Conservation (phyloP, 2,797 vertebrate genomes). For the Danio albolineatus region DNA sequence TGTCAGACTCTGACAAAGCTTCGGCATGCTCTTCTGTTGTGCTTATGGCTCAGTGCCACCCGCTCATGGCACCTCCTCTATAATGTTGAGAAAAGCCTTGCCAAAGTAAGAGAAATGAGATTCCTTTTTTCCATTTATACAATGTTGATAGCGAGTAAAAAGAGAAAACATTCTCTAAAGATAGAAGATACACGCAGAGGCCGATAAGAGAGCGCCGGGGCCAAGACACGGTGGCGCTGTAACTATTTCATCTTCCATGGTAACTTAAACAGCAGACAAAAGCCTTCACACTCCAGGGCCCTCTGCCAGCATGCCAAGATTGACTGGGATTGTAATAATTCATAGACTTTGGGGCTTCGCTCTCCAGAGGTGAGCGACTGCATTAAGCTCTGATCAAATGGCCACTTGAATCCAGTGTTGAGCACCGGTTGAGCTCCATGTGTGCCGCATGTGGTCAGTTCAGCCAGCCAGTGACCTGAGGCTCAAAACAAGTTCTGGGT, state of each 20-base stretch:
- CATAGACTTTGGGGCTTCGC: conserved; percentile 85
- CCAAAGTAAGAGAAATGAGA: conserved; percentile 82
- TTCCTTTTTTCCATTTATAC: conserved; percentile 83
- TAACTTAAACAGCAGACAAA: conserved; percentile 87
- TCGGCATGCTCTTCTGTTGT: conserved; percentile 40
- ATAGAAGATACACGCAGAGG: conserved; percentile 80
- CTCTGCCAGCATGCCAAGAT: conserved; percentile 79
- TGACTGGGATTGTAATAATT: conserved; percentile 88
- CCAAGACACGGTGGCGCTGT: conserved; percentile 72
- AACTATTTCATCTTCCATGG: conserved; percentile 88
- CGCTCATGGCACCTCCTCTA: conserved; percentile 55
- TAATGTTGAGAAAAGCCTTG: conserved; percentile 72
- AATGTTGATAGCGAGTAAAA: conserved; percentile 80
- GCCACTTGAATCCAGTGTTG: conserved; percentile 61
- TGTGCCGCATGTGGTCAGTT: conserved; percentile 61
- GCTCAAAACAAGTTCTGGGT: conserved; percentile 41
- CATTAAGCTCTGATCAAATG: conserved; percentile 79
- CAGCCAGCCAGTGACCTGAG: conserved; percentile 52
- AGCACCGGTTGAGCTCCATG: conserved; percentile 59
- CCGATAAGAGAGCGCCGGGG: conserved; percentile 55
- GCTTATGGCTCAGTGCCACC: conserved; percentile 56
- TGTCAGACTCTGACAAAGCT: conserved; percentile 35
- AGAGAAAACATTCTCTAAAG: conserved; percentile 86
- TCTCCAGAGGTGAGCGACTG: conserved; percentile 82
- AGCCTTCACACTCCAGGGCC: conserved; percentile 81